Base-by-base conservation (phyloP, 2,797 vertebrate genomes). In the Betta splendens region DNA sequence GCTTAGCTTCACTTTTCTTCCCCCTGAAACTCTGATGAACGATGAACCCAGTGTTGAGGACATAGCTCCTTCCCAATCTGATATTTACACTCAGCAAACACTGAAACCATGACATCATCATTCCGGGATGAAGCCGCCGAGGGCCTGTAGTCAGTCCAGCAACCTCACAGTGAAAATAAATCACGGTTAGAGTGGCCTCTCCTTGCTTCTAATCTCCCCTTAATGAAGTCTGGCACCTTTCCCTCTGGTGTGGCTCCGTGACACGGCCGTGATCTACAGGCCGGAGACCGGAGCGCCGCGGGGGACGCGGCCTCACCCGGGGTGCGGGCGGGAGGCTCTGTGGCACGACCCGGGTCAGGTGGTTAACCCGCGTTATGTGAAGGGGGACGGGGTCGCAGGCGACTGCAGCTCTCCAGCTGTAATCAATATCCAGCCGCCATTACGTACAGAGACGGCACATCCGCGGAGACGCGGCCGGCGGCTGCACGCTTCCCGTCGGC, bases 401-500 rank as follows among this genome's bases (percentile, higher is more conserved):
- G 84, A 87, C 75, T 60, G 39, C 33, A 63, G 71, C 23, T 42
- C 78, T 86, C 73, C 81, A 83, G 79, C 81, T 83, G 74, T 72
- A 75, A 90, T 90, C 87, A 83, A 89, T 90, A 90, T 77, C 49
- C n/a, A 84, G 67, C 67, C 82, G 82, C 76, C 86, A 89, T 87
- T 90, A 89, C 87, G 89, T 52, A 63, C 35, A 18, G 69, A 72
- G 80, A 82, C 78, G 75, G 84, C 73, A 67, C 65, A 36, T 56
- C 40, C 64, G 47, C 45, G 55, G 36, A 52, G 45, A 54, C 44
- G 58, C 44, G 17, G 23, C 43, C 73, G 58, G 75, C 48, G 71
- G 44, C 50, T 40, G 50, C 62, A 44, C 33, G 64, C 60, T 77
- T 79, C 50, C 73, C 21, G 46, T 79, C 73, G 9, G 1, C 32